Evolutionary conservation across 1,140 invertebrate genomes (phyloP).

Genomic region (Solenopsis invicta): DNA sequence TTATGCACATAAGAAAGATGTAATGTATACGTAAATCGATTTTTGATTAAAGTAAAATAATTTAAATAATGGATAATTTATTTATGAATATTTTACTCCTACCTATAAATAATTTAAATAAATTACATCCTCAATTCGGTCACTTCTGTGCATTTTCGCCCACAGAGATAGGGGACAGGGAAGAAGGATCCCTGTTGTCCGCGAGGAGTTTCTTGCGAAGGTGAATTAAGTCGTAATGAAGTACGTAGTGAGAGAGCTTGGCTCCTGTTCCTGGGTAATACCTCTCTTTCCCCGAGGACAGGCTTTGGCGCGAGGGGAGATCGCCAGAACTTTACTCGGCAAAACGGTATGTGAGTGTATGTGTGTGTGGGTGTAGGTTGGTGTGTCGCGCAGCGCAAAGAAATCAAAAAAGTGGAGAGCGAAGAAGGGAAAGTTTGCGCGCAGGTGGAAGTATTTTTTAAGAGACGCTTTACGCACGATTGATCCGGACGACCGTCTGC

Average conservation of each 20-base stretch:
- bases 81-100: not conserved
- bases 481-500: slow-evolving; percentile 52
- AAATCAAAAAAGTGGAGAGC: slow-evolving; percentile 15
- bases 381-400: slow-evolving; percentile 25
- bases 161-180: not conserved
- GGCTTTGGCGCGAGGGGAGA: slow-evolving; percentile 18
- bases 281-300: slow-evolving; percentile 48
- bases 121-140: not conserved
- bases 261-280: slow-evolving; percentile 41
- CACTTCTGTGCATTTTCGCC: slow-evolving; percentile 37
- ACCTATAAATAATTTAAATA: not conserved
- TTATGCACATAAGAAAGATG: not conserved
- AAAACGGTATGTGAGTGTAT: not conserved
- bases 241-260: slow-evolving; percentile 68
- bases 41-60: not conserved
- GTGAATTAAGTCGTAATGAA: slow-evolving; percentile 79
- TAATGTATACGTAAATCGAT: not conserved
- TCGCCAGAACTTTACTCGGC: slow-evolving; percentile 14
- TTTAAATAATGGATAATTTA: slow-evolving; percentile 1
- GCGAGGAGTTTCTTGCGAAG: slow-evolving; percentile 70
- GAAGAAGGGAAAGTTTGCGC: slow-evolving; percentile 56
- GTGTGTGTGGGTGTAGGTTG: no score
- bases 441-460: slow-evolving; percentile 54
- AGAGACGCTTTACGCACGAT: slow-evolving; percentile 46
- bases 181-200: slow-evolving; percentile 38